These are phyloP conservation scores for Penaeus japonicus DNA, from an alignment of 1,140 invertebrate genomes.

Conservation along the genomic window DNA sequence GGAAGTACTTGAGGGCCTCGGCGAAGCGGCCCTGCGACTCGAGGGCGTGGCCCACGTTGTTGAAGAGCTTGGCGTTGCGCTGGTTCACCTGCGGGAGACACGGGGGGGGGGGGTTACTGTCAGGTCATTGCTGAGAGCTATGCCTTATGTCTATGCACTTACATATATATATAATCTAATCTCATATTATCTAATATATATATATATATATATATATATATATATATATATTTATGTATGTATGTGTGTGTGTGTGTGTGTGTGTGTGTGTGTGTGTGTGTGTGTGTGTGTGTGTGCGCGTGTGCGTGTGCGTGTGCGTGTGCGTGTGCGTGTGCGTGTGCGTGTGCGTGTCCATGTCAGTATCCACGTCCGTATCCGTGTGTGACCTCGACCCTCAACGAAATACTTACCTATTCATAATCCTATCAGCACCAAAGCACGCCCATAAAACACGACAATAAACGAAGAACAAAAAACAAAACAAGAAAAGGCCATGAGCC, in stretches of 20 bases:
- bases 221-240: background rate
- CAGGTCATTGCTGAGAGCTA: too few relatives aligned
- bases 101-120: background rate
- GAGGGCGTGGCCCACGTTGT: conserved; percentile 95
- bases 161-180: too few relatives aligned
- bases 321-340: background rate
- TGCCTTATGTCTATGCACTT: too few relatives aligned
- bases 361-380: conserved; percentile 71
- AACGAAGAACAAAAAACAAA: too few relatives aligned
- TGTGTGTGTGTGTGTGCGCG: background rate
- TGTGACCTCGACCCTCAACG: too few relatives aligned
- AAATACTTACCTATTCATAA: too few relatives aligned
- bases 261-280: conserved; percentile 7
- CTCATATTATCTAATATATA: too few relatives aligned
- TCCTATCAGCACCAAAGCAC: too few relatives aligned
- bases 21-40: conserved; percentile 84
- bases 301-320: background rate
- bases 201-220: too few relatives aligned
- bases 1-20: conserved; percentile 90
- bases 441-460: too few relatives aligned
- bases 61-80: conserved; percentile 94
- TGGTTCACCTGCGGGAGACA: conserved; percentile 63
- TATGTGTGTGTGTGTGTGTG: background rate
- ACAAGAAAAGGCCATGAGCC: too few relatives aligned
- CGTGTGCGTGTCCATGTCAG: background rate